A percentile compares a stretch with the other conserved stretches of the same genome.
phyloP scores from a whole-genome alignment of 2,113 vertebrate species.

The Myanophis thanlyinensis region DNA sequence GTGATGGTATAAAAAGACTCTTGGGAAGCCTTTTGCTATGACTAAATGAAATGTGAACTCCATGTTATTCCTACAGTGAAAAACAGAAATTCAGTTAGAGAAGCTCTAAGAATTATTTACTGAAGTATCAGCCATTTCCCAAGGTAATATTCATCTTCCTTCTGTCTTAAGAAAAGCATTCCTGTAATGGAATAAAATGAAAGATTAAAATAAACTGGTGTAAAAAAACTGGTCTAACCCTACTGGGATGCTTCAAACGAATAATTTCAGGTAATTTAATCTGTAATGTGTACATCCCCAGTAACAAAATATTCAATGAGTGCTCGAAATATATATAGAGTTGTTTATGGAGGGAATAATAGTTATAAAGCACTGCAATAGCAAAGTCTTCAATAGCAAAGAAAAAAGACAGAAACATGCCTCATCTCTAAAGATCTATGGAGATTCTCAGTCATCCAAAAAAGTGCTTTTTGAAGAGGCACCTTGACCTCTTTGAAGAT shows the following conservation, averaged over 20 bases:
- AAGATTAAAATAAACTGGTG: slow-evolving; percentile 45
- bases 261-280: slow-evolving; percentile 51
- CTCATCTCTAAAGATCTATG: background rate
- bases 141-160: slow-evolving; percentile 42
- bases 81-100: slow-evolving; percentile 35
- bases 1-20: slow-evolving; percentile 4
- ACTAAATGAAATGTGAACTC: slow-evolving; percentile 26
- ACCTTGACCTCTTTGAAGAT: too few relatives aligned
- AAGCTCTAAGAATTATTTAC: slow-evolving; percentile 48
- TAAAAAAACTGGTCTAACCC: slow-evolving; percentile 46
- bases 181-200: slow-evolving; percentile 58
- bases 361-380: slow-evolving; percentile 20
- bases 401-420: background rate
- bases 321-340: background rate
- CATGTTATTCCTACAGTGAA: slow-evolving; percentile 40
- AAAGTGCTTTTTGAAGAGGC: too few relatives aligned
- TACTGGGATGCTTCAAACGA: slow-evolving; percentile 37
- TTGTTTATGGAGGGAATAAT: slow-evolving; percentile 56
- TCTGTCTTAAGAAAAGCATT: slow-evolving; percentile 56
- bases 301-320: slow-evolving; percentile 40
- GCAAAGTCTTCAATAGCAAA: background rate
- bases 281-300: slow-evolving; percentile 29
- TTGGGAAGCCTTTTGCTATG: background rate
- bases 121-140: slow-evolving; percentile 48
- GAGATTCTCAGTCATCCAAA: too few relatives aligned